These are phyloP conservation scores for Nycticebus coucang DNA, from an alignment of 2,113 vertebrate genomes.

Conservation along the genomic window DNA sequence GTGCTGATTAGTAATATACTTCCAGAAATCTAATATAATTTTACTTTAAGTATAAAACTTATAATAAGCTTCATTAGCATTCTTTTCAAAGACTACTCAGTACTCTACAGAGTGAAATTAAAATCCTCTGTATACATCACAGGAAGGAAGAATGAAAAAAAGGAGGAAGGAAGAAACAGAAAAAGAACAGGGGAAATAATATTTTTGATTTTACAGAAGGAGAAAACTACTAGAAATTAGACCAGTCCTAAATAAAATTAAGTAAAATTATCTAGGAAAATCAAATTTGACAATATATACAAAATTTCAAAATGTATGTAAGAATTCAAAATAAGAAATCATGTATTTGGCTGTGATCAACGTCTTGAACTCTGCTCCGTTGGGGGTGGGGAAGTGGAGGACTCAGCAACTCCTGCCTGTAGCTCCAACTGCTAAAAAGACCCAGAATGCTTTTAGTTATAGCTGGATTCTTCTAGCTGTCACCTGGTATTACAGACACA, in stretches of 20 bases:
- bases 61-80: not conserved
- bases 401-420: not conserved
- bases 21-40: conserved; percentile 51
- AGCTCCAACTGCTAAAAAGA: conserved; percentile 19
- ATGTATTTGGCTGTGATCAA: not conserved
- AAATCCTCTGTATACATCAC: not conserved
- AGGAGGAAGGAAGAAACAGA: not conserved
- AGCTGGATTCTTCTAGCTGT: conserved; percentile 74
- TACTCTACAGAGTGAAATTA: conserved; percentile 10
- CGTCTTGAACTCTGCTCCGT: not conserved
- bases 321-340: not conserved
- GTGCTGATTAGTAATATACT: conserved; percentile 17
- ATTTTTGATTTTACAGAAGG: conserved; percentile 28
- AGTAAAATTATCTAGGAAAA: not conserved
- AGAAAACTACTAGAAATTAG: not conserved
- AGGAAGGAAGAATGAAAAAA: not conserved
- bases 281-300: conserved; percentile 35
- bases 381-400: not conserved
- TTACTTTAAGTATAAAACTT: conserved; percentile 38
- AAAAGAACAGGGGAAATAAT: not conserved
- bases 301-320: not conserved
- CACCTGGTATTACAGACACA: conserved; percentile 76
- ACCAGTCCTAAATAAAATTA: conserved; percentile 26
- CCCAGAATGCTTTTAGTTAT: conserved; percentile 74
- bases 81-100: conserved; percentile 41